These are phyloP conservation scores for Tychaedon coryphoeus DNA, from an alignment of 2,113 vertebrate genomes.

Conservation along the genomic window DNA sequence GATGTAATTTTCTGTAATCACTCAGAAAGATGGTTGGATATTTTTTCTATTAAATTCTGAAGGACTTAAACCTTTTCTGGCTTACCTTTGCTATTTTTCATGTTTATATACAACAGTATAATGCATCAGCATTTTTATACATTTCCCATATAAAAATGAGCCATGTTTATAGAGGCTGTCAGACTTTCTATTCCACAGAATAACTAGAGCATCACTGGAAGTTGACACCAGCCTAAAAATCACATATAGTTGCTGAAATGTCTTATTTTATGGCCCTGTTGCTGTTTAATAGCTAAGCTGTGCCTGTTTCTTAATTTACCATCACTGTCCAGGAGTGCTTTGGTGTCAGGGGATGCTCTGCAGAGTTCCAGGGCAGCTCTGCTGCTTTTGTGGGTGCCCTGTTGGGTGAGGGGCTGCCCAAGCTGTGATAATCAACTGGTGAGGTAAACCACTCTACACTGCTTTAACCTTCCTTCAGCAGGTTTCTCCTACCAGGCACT, in stretches of 20 bases:
- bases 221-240: conserved; percentile 53
- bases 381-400: background rate
- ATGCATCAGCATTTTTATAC: conserved; percentile 66
- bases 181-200: conserved; percentile 45
- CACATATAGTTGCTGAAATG: conserved; percentile 33
- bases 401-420: background rate
- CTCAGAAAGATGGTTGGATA: conserved; percentile 46
- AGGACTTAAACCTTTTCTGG: conserved; percentile 53
- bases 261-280: conserved; percentile 47
- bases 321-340: background rate
- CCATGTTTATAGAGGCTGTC: conserved; percentile 41
- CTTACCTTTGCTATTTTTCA: conserved; percentile 65
- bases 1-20: conserved; percentile 53
- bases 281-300: conserved; percentile 40
- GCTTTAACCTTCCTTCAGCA: conserved; percentile 23
- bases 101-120: conserved; percentile 62
- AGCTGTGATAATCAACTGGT: background rate
- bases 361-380: background rate
- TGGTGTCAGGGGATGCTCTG: background rate
- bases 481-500: background rate
- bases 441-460: background rate
- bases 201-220: conserved; percentile 21
- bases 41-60: conserved; percentile 53
- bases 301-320: conserved; percentile 39
- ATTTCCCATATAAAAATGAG: conserved; percentile 54